Conservation (phyloP, 2,113 vertebrate species). For the Chloropsis cyanopogon region DNA sequence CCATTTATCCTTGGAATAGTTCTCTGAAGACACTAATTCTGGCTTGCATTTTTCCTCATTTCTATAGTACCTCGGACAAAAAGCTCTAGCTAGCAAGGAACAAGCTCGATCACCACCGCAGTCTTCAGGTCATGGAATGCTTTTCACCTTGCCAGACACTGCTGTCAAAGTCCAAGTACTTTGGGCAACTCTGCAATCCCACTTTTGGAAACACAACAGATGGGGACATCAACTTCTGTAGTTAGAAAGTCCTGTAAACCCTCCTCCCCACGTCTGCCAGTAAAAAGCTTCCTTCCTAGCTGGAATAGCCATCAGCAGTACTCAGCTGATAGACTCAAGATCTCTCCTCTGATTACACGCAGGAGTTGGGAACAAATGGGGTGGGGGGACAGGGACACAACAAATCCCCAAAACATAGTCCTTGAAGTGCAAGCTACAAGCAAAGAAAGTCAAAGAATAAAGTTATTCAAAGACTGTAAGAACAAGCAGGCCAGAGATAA, state of each 20-base stretch:
- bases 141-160: not conserved
- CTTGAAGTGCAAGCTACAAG: not conserved
- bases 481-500: not conserved
- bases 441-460: not conserved
- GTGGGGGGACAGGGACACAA: not conserved
- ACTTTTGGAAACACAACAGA: not conserved
- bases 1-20: not conserved
- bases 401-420: not conserved
- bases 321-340: slow-evolving; percentile 20
- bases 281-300: not conserved
- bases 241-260: not conserved
- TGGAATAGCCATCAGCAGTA: not conserved
- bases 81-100: not conserved
- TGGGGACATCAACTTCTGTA: not conserved
- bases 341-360: not conserved
- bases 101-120: fast-evolving
- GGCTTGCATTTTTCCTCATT: not conserved
- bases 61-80: not conserved
- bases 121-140: not conserved
- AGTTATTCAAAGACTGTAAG: not conserved
- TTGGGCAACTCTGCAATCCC: not conserved
- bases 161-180: not conserved
- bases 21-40: not conserved
- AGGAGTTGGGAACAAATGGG: not conserved
- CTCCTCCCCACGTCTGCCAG: not conserved